Evolutionary conservation across 2,797 vertebrate species (phyloP).

Genomic region (Chaetophractus vellerosus): DNA sequence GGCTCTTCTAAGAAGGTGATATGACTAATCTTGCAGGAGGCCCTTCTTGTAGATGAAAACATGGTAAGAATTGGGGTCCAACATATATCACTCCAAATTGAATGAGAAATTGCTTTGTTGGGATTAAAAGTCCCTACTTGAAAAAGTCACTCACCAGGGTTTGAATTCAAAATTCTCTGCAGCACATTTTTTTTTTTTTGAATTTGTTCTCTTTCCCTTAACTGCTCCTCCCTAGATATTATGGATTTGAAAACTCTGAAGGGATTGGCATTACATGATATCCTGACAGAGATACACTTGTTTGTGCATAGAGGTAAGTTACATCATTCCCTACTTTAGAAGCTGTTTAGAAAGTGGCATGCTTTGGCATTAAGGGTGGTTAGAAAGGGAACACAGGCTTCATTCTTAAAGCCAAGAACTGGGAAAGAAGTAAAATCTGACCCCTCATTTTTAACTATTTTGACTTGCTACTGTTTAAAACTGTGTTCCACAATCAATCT

Average conservation of each 20-base stretch:
- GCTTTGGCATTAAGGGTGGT: not conserved
- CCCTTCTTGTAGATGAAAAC: not conserved
- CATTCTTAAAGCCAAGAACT: not conserved
- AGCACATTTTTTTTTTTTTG: not conserved
- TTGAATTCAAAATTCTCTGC: not conserved
- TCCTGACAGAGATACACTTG: constrained; percentile 96
- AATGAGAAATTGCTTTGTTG: not conserved
- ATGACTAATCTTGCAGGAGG: not conserved
- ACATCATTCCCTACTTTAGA: fast-evolving
- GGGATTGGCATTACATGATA: constrained; percentile 96
- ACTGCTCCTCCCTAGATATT: constrained; percentile 91
- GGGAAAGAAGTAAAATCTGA: not conserved
- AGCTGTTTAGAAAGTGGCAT: not conserved
- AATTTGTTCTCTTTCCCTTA: constrained; percentile 65
- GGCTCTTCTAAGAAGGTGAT: not conserved
- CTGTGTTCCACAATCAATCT: not conserved
- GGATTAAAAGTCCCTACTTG: not conserved
- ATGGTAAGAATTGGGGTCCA: not conserved
- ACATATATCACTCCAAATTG: not conserved
- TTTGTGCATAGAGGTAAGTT: constrained; percentile 96
- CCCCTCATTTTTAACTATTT: not conserved
- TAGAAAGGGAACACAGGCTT: not conserved
- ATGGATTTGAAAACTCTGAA: constrained; percentile 96
- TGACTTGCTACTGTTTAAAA: constrained; percentile 36
- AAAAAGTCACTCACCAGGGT: not conserved